phyloP scores from a whole-genome alignment of 30 jellyfish, hydroid and myxozoan species.

The Cassiopea andromeda region DNA sequence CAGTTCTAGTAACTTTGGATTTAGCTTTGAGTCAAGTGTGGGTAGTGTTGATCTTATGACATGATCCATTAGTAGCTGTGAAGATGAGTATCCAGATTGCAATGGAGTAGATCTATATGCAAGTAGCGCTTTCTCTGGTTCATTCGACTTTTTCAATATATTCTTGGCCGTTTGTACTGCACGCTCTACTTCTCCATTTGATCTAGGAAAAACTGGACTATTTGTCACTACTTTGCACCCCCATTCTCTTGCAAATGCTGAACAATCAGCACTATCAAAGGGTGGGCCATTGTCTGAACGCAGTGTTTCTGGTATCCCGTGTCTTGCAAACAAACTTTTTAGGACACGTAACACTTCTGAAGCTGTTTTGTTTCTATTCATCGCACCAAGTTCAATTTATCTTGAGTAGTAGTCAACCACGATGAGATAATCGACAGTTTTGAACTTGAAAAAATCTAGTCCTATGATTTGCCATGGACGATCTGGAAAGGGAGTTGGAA shows the following conservation, averaged over 20 bases:
- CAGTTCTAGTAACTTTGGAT: constrained; percentile 24
- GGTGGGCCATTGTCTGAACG: constrained; percentile 68
- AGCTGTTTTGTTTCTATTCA: constrained; percentile 26
- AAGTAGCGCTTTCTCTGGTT: constrained; percentile 57
- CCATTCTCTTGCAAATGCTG: constrained; percentile 48
- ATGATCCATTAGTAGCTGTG: constrained; percentile 50
- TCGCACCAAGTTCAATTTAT: constrained; percentile 51
- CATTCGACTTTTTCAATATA: constrained; percentile 37
- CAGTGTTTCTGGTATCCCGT: constrained; percentile 66
- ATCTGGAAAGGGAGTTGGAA: constrained; percentile 24
- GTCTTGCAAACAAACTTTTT: constrained; percentile 30
- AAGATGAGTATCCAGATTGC: constrained; percentile 40
- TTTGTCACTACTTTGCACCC: constrained; percentile 31
- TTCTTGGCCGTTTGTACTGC: constrained; percentile 62
- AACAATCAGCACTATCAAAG: constrained; percentile 33
- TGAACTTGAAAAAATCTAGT: constrained; percentile 42
- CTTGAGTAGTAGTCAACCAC: constrained; percentile 44
- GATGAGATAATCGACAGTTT: constrained; percentile 21
- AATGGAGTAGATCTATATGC: constrained; percentile 71
- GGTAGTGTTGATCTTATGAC: constrained; percentile 38
- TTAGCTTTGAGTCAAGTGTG: background rate
- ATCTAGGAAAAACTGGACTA: constrained; percentile 60
- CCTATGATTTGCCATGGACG: constrained; percentile 71
- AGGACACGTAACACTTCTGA: constrained; percentile 25
- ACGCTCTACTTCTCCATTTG: constrained; percentile 70